Base-by-base conservation (phyloP, 2,113 vertebrate species). In the Thunnus maccoyii region DNA sequence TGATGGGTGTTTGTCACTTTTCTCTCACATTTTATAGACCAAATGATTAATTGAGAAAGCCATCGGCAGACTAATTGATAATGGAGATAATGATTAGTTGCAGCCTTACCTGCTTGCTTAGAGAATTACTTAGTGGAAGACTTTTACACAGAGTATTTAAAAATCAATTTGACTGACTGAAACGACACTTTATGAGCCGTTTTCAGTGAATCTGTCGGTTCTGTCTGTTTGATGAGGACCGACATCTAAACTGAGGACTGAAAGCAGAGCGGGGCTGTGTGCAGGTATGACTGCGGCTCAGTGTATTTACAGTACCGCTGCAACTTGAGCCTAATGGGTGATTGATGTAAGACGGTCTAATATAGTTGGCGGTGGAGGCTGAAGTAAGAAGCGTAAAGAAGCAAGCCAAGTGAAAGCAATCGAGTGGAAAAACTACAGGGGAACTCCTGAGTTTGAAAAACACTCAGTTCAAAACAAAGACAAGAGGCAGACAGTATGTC, bases 301-400 rank as follows among this genome's bases (percentile, higher is more conserved):
- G 68, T 52, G 76, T 90, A 85, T 90, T 90, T 89, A 89, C 86
- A 86, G 83, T 57, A 36, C 50, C 36, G 15, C 51, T 71, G 88
- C 46, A 87, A 90, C 81, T 10, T 2, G 85, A 89, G 12, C 54
- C 78, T 75, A 80, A 72, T 70, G 68, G 68, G 3, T 65, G 75
- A 83, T 72, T 72, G 74, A 82, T 41, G 61, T 18, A 63, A 81
- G 72, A 61, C 27, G 68, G 64, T 47, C 76, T 62, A 55, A 77
- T 82, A 76, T n/a, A 78, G 78, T 57, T 20, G 66, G 67, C 2
- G 2, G 76, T 14, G 0, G 57, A 75, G 18, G 44, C 63, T 17
- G 32, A 61, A 55, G 1, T 5, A 4, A 50, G 44, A 20, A 76
- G 36, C 6, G 36, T 22, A 22, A 22, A 22, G 22, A 22, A 22